Conservation (phyloP, 2,113 vertebrate genomes). For the Urocynchramus pylzowi region DNA sequence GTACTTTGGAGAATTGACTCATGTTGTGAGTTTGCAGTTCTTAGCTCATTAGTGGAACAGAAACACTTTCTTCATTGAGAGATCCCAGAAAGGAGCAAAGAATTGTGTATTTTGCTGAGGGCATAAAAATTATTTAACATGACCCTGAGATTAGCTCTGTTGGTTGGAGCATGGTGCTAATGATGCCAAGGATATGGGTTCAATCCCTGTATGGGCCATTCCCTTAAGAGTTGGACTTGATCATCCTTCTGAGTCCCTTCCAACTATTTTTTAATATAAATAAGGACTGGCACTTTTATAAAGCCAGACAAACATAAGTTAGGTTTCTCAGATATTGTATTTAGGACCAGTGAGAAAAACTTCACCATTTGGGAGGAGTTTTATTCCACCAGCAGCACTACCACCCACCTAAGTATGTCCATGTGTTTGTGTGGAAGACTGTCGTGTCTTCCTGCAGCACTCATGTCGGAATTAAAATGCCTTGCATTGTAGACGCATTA, state of each 20-base stretch:
- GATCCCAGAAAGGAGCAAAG: background rate
- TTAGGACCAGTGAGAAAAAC: background rate
- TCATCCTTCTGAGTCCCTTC: background rate
- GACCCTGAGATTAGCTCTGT: background rate
- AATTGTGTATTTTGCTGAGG: background rate
- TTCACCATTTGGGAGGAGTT: background rate
- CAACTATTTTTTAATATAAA: background rate
- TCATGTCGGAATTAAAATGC: background rate
- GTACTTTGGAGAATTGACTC: background rate
- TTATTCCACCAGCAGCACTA: background rate
- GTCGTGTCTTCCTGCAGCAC: background rate
- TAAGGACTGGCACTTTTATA: background rate
- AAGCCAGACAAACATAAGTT: background rate
- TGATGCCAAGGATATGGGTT: background rate
- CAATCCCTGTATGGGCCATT: background rate
- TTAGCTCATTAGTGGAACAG: background rate
- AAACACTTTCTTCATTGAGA: background rate
- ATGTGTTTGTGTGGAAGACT: background rate
- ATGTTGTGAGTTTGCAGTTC: background rate
- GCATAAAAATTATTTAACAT: background rate
- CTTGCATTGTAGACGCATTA: constrained; percentile 42
- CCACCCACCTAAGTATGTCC: constrained; percentile 27
- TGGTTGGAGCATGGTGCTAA: background rate
- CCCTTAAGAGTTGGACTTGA: background rate
- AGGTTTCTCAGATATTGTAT: background rate